Base-by-base conservation (phyloP, 2,888 invertebrate species). In the Zele albiditarsus region DNA sequence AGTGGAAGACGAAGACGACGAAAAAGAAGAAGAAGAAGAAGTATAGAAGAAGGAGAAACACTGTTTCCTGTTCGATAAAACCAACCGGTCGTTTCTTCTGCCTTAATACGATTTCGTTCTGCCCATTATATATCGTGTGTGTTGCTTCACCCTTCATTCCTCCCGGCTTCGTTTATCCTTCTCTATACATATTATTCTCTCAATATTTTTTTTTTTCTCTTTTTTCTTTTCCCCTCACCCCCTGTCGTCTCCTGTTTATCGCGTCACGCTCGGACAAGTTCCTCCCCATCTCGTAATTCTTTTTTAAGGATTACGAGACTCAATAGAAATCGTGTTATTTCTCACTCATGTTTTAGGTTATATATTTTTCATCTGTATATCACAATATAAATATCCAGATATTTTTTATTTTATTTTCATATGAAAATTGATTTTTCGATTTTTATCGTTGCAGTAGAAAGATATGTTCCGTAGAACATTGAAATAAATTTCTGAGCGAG, bases 101-200 rank as follows among this genome's bases (percentile, higher is more conserved):
- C 80, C 81, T 82, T 84, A 85, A 85, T 85, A 83, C 84, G 84
- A 85, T 85, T 85, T 84, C 83, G 82, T 85, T 85, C 84, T 82
- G 83, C 80, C 82, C 84, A 84, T 85, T 85, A 84, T 83, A 80
- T 81, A 83, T 74, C 62, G 25, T 62, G 53, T 62, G 28, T 73
- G 42, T 68, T 46, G 73, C 68, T 73, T 63, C 62, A 70, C 65
- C 27, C 46, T 78, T 81, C 77, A 74, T 80, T 77, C 74, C 77
- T 77, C 79, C 69, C 72, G 73, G 76, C 63, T 65, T 62, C 68
- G 57, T 42, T 67, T 31, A 28, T 63, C 65, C 63, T 65, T 53
- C 31, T 60, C 49, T 63, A 70, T 74, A 42, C 20, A 23, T 70
- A 65, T 33, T 33, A 27, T 31, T 27, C 38, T 28, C 14, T 69